These are phyloP conservation scores for Omphaloscelis lunosa DNA, from an alignment of 2,888 invertebrate genomes.

Conservation along the genomic window DNA sequence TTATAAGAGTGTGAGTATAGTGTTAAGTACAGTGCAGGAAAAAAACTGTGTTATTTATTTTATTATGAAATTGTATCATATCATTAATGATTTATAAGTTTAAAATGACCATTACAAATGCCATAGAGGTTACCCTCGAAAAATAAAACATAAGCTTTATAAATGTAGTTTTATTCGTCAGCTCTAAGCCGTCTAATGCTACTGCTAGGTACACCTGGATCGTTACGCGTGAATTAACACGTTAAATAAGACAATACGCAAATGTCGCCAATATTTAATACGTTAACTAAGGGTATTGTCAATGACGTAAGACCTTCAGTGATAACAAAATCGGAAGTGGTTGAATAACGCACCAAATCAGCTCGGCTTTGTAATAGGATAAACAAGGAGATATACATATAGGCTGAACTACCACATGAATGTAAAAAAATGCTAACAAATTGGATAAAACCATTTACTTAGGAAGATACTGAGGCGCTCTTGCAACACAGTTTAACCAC, in stretches of 20 bases:
- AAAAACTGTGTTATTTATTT: conserved; percentile 81
- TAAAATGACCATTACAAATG: conserved; percentile 80
- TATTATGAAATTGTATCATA: conserved; percentile 68
- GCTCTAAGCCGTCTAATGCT: too few species aligned
- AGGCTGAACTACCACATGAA: too few species aligned
- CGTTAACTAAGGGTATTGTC: too few species aligned
- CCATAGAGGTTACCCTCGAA: conserved; percentile 86
- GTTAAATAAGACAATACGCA: neutral
- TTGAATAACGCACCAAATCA: neutral
- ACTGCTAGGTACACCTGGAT: neutral
- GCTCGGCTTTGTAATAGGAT: too few species aligned
- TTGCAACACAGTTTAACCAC: too few species aligned
- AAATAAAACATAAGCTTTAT: conserved; percentile 75
- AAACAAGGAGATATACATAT: too few species aligned
- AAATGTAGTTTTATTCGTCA: conserved; percentile 54
- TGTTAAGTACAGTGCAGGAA: conserved; percentile 63
- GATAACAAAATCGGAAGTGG: too few species aligned
- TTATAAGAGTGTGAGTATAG: conserved; percentile 54
- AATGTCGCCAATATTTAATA: too few species aligned
- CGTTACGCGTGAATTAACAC: neutral
- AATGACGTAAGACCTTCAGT: too few species aligned
- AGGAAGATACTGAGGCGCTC: too few species aligned
- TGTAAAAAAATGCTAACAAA: too few species aligned
- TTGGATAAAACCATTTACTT: too few species aligned
- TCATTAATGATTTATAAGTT: conserved; percentile 59